Percentiles rank a stretch among this genome's conserved stretches.
phyloP scores from a whole-genome alignment of 2,888 invertebrate species.

The Tiliacea aurago region DNA sequence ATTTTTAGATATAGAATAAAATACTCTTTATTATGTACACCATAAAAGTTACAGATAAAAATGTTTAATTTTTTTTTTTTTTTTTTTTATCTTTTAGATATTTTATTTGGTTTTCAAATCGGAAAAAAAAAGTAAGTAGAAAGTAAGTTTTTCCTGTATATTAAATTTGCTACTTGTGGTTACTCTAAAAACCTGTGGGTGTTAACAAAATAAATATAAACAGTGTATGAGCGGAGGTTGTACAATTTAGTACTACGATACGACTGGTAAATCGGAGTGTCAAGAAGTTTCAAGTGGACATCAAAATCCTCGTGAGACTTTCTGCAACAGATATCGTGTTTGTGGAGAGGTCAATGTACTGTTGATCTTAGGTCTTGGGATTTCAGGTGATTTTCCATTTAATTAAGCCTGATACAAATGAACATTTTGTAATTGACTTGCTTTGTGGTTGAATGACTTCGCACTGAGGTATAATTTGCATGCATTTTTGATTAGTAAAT shows the following conservation, averaged over 20 bases:
- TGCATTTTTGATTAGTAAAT: not conserved
- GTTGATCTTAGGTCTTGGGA: constrained; percentile 5
- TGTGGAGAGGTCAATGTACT: constrained; percentile 4
- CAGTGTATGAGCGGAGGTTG: not conserved
- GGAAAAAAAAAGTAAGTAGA: too few relatives aligned
- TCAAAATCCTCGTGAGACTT: constrained; percentile 8
- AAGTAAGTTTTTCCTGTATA: too few relatives aligned
- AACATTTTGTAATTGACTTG: not conserved
- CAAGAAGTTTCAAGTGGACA: too few relatives aligned
- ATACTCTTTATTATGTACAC: too few relatives aligned
- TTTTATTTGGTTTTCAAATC: too few relatives aligned
- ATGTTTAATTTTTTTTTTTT: too few relatives aligned
- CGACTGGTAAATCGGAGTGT: too few relatives aligned
- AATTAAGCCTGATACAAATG: constrained; percentile 6
- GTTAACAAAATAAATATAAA: not conserved
- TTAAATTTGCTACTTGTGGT: not conserved
- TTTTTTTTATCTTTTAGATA: too few relatives aligned
- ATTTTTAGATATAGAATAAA: too few relatives aligned
- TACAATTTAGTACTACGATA: not conserved
- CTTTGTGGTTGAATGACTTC: not conserved
- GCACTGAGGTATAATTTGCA: not conserved
- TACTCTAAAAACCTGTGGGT: not conserved
- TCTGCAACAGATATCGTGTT: not conserved
- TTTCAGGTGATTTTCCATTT: constrained; percentile 9
- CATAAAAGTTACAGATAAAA: too few relatives aligned